A percentile compares a stretch with the other conserved stretches of the same genome.
Conservation (phyloP, 1,140 invertebrate species). For the Venturia canescens region DNA sequence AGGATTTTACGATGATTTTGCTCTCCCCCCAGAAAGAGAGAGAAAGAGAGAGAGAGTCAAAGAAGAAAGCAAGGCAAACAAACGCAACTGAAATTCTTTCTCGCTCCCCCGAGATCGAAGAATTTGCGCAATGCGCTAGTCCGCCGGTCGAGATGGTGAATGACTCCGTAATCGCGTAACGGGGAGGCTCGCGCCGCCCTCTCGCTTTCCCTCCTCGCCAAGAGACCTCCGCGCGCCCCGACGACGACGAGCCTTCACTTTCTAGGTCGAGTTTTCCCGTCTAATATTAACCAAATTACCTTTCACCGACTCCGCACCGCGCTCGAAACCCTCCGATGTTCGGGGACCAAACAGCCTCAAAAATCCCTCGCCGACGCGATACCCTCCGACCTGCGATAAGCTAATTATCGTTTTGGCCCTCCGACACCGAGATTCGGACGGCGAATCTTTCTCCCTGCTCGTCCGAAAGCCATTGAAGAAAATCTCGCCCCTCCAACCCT, state of each 20-base stretch:
- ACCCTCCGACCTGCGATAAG: no score
- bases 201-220: not conserved
- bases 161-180: not conserved
- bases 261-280: slow-evolving; percentile 45
- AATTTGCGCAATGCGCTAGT: slow-evolving; percentile 39
- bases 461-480: no score
- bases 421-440: no score
- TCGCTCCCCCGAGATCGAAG: not conserved
- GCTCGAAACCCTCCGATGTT: not conserved
- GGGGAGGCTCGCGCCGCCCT: not conserved
- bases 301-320: not conserved
- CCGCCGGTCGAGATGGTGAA: not conserved
- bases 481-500: no score
- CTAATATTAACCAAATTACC: slow-evolving; percentile 42
- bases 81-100: not conserved
- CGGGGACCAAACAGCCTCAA: no score
- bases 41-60: not conserved
- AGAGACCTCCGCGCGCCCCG: not conserved
- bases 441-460: no score
- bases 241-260: slow-evolving; percentile 16
- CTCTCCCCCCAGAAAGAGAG: not conserved
- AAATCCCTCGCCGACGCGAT: no score
- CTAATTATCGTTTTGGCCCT: no score
- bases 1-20: not conserved
- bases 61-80: not conserved